These are phyloP conservation scores for Sebastes iracundus DNA, from an alignment of 2,797 vertebrate species.

Conservation along the genomic window DNA sequence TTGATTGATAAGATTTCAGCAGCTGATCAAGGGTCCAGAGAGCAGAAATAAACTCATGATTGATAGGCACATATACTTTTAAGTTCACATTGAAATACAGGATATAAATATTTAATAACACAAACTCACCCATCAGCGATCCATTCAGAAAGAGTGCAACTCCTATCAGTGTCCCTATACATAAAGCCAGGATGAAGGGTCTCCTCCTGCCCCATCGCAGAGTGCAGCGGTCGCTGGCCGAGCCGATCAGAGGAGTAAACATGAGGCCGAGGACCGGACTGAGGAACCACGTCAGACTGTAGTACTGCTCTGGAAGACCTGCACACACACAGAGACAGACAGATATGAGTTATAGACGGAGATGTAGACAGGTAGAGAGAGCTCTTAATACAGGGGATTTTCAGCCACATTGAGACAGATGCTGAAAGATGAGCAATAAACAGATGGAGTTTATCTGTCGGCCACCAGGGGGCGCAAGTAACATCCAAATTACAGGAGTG, in stretches of 20 bases:
- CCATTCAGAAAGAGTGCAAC: conserved; percentile 97
- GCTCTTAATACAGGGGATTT: background rate
- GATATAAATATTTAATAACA: background rate
- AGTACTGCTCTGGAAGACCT: conserved; percentile 99
- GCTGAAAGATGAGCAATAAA: background rate
- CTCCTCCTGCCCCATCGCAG: conserved; percentile 94
- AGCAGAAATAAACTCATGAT: background rate
- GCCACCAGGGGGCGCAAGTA: conserved; percentile 56
- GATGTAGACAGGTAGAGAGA: background rate
- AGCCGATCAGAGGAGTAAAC: conserved; percentile 96
- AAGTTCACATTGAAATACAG: background rate
- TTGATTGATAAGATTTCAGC: background rate
- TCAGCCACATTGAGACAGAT: background rate
- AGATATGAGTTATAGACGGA: background rate
- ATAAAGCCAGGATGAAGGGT: conserved; percentile 95
- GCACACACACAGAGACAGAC: conserved; percentile 21
- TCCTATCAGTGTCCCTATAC: conserved; percentile 91
- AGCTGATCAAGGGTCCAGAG: background rate
- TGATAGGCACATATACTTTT: background rate
- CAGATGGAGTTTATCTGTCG: background rate
- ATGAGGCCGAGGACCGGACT: conserved; percentile 95
- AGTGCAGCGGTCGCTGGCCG: conserved; percentile 96
- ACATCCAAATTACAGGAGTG: background rate
- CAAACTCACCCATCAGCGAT: conserved; percentile 89
- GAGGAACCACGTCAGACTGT: conserved; percentile 98